Evolutionary conservation across 2,797 vertebrate genomes (phyloP).

Genomic region (Muscicapa comitata): DNA sequence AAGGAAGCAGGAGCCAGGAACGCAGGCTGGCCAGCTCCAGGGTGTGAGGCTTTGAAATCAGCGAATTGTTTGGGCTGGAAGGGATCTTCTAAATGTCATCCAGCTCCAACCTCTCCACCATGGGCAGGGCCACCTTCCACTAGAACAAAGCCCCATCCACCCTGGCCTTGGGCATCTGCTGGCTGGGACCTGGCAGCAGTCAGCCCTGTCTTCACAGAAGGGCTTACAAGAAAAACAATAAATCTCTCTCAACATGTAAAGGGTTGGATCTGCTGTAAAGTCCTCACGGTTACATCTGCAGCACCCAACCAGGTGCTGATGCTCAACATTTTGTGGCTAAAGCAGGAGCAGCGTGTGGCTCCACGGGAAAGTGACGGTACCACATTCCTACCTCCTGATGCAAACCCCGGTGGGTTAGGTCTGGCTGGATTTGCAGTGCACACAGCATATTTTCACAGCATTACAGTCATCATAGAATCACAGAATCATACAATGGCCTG

Average conservation of each 20-base stretch:
- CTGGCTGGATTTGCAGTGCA: background rate
- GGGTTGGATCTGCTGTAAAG: background rate
- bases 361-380: rapidly evolving
- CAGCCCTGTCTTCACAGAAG: background rate
- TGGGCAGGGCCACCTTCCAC: background rate
- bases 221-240: background rate
- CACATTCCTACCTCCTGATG: background rate
- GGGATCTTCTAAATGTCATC: background rate
- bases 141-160: background rate
- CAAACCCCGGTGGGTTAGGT: rapidly evolving
- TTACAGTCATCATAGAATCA: background rate
- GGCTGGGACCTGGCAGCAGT: background rate
- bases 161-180: background rate
- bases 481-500: background rate
- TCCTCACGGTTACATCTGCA: rapidly evolving
- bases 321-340: background rate
- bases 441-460: background rate
- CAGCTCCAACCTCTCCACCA: background rate
- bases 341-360: background rate
- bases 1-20: rapidly evolving
- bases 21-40: rapidly evolving
- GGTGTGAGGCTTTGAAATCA: background rate
- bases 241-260: background rate
- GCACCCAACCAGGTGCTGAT: rapidly evolving
- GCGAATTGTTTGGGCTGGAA: background rate